phyloP scores from a whole-genome alignment of 2,888 invertebrate genomes.

The Mayetiola destructor region DNA sequence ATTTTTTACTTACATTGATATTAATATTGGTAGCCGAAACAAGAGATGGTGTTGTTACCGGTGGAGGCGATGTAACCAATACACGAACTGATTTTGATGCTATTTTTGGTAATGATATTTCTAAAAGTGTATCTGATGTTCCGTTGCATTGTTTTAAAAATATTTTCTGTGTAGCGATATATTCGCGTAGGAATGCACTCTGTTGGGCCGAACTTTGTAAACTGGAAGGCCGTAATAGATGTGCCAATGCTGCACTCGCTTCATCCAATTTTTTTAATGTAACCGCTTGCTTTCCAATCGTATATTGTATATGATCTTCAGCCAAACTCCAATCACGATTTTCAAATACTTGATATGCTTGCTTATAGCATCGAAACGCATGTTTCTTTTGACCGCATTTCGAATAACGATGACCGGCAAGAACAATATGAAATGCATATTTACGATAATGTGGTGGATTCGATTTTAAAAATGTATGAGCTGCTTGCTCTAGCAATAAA shows the following conservation, averaged over 20 bases:
- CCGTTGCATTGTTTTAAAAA: slow-evolving; percentile 27
- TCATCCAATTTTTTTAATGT: slow-evolving; percentile 57
- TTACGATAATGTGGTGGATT: slow-evolving; percentile 65
- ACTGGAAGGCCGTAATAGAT: slow-evolving; percentile 55
- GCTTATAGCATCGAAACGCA: slow-evolving; percentile 79
- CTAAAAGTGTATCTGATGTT: slow-evolving; percentile 35
- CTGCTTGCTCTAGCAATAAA: slow-evolving; percentile 84
- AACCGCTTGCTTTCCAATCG: slow-evolving; percentile 79
- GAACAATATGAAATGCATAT: slow-evolving; percentile 90
- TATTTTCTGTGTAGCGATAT: slow-evolving; percentile 71
- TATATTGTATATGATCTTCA: slow-evolving; percentile 91
- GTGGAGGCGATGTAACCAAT: slow-evolving; percentile 34
- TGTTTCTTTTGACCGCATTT: slow-evolving; percentile 87
- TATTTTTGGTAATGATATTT: slow-evolving; percentile 62
- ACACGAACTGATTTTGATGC: slow-evolving; percentile 54
- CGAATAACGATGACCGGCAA: slow-evolving; percentile 89
- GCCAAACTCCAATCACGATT: slow-evolving; percentile 77
- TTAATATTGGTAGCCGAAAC: slow-evolving; percentile 31
- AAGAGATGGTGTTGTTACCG: slow-evolving; percentile 25
- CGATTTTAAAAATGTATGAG: slow-evolving; percentile 67
- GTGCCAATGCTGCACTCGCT: slow-evolving; percentile 61
- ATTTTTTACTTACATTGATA: slow-evolving; percentile 24
- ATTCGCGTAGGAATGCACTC: slow-evolving; percentile 71
- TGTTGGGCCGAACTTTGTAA: slow-evolving; percentile 60
- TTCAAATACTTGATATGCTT: slow-evolving; percentile 66